A percentile compares a stretch with the other conserved stretches of the same genome.
phyloP scores from a whole-genome alignment of 2,113 vertebrate genomes.

The Anolis sagrei region DNA sequence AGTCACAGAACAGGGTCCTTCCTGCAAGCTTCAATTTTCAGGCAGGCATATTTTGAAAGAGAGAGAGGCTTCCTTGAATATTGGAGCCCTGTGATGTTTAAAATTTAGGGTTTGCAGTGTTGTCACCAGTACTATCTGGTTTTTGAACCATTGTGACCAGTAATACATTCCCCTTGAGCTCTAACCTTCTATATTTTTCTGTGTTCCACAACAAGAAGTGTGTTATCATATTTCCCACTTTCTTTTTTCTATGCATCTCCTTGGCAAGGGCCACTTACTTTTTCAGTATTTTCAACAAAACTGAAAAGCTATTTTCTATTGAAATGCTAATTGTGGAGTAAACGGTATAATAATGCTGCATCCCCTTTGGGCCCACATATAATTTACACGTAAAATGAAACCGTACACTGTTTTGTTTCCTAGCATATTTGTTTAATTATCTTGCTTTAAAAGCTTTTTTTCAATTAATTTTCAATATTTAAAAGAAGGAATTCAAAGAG shows the following conservation, averaged over 20 bases:
- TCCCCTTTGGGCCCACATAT: constrained; percentile 77
- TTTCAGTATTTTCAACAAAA: constrained; percentile 65
- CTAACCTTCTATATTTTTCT: constrained; percentile 28
- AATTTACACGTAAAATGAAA: constrained; percentile 86
- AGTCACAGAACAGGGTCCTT: not conserved
- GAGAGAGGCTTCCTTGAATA: not conserved
- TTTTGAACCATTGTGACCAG: not conserved
- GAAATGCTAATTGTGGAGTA: constrained; percentile 77
- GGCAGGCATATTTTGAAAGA: not conserved
- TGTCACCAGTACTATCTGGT: not conserved
- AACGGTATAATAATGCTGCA: constrained; percentile 73
- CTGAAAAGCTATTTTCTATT: constrained; percentile 66
- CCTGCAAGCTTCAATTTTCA: not conserved
- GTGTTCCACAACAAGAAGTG: constrained; percentile 10
- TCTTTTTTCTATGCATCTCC: constrained; percentile 30
- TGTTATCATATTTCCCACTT: not conserved
- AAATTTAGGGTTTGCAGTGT: not conserved
- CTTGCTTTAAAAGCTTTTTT: constrained; percentile 74
- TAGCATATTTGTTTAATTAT: constrained; percentile 83
- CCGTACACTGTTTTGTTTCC: constrained; percentile 75
- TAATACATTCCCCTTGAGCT: not conserved
- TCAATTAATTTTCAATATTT: constrained; percentile 84
- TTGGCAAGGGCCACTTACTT: constrained; percentile 24
- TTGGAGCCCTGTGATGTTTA: not conserved
- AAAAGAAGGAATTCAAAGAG: constrained; percentile 77